Evolutionary conservation across 92 coral and sea anemone species (phyloP).

Genomic region (Umimayanthus chanpuru): DNA sequence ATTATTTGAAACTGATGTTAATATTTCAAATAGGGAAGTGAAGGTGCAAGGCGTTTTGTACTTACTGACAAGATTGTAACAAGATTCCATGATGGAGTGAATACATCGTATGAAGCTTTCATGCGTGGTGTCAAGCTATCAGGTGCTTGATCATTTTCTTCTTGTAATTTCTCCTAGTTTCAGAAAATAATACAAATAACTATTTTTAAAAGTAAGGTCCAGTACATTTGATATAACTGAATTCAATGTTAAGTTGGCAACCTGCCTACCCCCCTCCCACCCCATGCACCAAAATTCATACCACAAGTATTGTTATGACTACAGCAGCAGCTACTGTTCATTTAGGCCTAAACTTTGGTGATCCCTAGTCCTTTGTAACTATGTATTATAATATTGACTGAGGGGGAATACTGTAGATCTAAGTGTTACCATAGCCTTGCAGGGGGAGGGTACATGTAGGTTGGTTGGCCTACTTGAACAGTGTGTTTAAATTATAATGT

Average conservation of each 20-base stretch:
- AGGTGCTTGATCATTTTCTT: conserved; percentile 52
- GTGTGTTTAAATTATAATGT: too few relatives aligned
- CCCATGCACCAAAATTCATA: not conserved
- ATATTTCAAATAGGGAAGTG: conserved; percentile 62
- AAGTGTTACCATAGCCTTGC: too few relatives aligned
- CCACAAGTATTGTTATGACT: not conserved
- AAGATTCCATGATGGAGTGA: conserved; percentile 71
- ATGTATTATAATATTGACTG: too few relatives aligned
- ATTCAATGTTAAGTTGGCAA: too few relatives aligned
- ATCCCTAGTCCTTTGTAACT: not conserved
- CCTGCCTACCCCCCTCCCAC: not conserved
- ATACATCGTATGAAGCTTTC: conserved; percentile 87
- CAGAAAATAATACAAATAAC: too few relatives aligned
- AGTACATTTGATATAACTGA: too few relatives aligned
- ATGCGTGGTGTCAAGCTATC: conserved; percentile 74
- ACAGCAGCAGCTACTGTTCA: not conserved
- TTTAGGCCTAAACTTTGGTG: not conserved
- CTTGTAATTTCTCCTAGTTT: too few relatives aligned
- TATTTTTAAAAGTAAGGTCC: too few relatives aligned
- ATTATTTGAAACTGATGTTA: too few relatives aligned
- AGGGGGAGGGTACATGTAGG: too few relatives aligned
- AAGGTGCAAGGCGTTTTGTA: conserved; percentile 73
- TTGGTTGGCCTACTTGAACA: too few relatives aligned
- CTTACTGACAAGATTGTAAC: conserved; percentile 65
- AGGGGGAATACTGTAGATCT: too few relatives aligned